Conservation (phyloP, 2,888 invertebrate genomes). For the Fabriciana adippe region DNA sequence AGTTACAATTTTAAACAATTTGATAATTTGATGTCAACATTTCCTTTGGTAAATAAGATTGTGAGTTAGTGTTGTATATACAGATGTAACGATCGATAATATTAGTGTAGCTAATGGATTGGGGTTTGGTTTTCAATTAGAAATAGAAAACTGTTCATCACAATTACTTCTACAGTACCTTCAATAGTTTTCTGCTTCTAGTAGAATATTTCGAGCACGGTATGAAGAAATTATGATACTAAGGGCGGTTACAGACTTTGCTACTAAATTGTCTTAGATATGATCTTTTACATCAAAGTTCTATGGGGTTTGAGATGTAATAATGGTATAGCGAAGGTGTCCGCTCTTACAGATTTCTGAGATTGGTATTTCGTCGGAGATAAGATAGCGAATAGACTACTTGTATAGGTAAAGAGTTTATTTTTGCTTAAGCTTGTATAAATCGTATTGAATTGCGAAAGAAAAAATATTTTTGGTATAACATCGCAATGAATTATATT, state of each 20-base stretch:
- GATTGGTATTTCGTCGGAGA: constrained; percentile 50
- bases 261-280: constrained; percentile 10
- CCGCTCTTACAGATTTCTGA: constrained; percentile 44
- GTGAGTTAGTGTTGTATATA: constrained; percentile 52
- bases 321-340: constrained; percentile 16
- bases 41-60: neutral
- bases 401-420: constrained; percentile 70
- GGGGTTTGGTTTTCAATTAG: constrained; percentile 36
- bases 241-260: constrained; percentile 33
- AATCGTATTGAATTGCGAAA: constrained; percentile 71
- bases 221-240: constrained; percentile 66
- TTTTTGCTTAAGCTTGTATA: constrained; percentile 81
- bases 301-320: too few species aligned
- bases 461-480: constrained; percentile 76
- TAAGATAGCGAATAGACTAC: constrained; percentile 43
- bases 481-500: constrained; percentile 60
- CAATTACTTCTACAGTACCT: too few species aligned
- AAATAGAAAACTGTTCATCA: constrained; percentile 9
- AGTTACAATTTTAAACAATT: too few species aligned
- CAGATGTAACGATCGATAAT: constrained; percentile 57
- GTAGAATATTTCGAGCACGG: constrained; percentile 62
- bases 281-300: too few species aligned
- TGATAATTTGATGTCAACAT: neutral
- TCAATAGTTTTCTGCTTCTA: constrained; percentile 25
- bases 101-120: constrained; percentile 55